Base-by-base conservation (phyloP, 2,888 invertebrate genomes). In the Zygothrica quintamaculata region DNA sequence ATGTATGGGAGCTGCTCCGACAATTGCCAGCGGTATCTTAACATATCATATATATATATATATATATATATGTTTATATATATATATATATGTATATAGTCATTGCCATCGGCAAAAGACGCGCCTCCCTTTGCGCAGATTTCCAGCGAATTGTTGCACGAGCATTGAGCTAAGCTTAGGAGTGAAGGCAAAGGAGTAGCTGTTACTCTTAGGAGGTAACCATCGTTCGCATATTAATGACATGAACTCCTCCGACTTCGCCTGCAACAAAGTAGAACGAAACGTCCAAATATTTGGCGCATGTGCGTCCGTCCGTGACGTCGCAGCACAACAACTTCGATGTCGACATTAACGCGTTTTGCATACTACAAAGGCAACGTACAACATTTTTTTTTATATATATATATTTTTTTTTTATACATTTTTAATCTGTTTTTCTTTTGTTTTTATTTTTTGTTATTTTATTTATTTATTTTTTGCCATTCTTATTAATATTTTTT, bases 221-320 rank as follows among this genome's bases (percentile, higher is more conserved):
- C 42, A 59, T 8, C 34, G 31, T 33, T 0, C 13, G 72, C 72
- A 72, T 72, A 60, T 69, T 46, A 65, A 72, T 72, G 48, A 65
- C 33, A 12, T 16, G 9, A 29, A 39, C 51, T 11, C 8, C 43
- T 25, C 26, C 42, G 47, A 53, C 62, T 62, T 62, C 52, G 68
- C 53, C 68, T 70, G 56, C 48, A 59, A 61, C 73, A 71, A 84
- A 72, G 77, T 85, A 77, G 84, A 84, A 84, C 87, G 80, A 87
- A 67, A 74, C 72, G 82, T 85, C 82, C 67, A 85, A 85, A 85
- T 76, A 82, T 82, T 77, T 75, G 84, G 80, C 84, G 77, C 82
- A 81, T 79, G 62, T 72, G 52, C 64, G 60, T 60, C 51, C 69
- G 33, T 13, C 40, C 52, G 9, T 68, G 53, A 53, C 62, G 68